A percentile compares a stretch with the other conserved stretches of the same genome.
These are phyloP conservation scores for Microchrysa polita DNA, from an alignment of 2,888 invertebrate genomes.

Conservation along the genomic window DNA sequence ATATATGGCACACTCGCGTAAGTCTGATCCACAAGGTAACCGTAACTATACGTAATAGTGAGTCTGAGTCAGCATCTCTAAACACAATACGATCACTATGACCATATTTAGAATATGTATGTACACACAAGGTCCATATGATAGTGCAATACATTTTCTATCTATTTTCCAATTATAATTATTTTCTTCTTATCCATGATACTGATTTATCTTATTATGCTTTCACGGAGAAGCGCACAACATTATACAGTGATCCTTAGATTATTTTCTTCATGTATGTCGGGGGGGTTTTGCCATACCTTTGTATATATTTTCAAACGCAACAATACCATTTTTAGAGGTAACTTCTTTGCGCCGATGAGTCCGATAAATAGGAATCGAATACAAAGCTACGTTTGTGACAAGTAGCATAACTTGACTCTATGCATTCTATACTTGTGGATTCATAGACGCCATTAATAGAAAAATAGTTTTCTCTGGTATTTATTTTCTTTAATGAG, in stretches of 20 bases:
- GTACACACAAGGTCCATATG: conserved; percentile 4
- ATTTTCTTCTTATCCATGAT: background rate
- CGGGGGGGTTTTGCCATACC: background rate
- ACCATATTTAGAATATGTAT: conserved; percentile 27
- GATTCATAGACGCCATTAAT: conserved; percentile 5
- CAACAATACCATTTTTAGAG: conserved; percentile 35
- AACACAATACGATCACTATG: conserved; percentile 17
- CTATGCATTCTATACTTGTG: background rate
- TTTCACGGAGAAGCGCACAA: background rate
- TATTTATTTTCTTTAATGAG: conserved; percentile 35
- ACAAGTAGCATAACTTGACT: background rate
- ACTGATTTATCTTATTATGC: conserved; percentile 2
- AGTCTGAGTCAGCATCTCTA: too few species aligned
- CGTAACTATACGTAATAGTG: background rate
- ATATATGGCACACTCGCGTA: background rate
- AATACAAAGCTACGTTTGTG: background rate
- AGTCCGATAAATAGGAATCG: background rate
- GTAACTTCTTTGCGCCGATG: background rate
- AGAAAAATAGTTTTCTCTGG: conserved; percentile 33
- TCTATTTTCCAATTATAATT: conserved; percentile 3
- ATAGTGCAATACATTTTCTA: background rate
- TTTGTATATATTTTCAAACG: conserved; percentile 19
- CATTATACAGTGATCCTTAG: background rate
- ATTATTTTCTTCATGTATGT: background rate
- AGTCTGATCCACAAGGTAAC: background rate